Conservation (phyloP, 2,113 vertebrate species). For the Mohoua ochrocephala region DNA sequence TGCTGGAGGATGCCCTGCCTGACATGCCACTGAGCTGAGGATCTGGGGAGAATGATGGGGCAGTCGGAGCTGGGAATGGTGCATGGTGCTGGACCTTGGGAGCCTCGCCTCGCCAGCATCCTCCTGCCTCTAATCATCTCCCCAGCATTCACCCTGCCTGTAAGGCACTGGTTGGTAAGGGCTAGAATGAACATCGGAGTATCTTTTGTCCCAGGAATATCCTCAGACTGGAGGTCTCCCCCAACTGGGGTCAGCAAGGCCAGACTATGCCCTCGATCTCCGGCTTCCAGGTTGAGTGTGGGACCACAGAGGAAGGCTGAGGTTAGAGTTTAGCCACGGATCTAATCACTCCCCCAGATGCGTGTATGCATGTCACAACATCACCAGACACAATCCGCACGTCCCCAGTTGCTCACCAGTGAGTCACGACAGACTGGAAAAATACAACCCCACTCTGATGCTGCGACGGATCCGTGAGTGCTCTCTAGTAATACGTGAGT, state of each 20-base stretch:
- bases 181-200: not conserved
- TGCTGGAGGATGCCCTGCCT: fast-evolving
- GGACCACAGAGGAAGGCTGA: slow-evolving; percentile 19
- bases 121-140: not conserved
- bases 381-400: not conserved
- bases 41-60: not conserved
- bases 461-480: not conserved
- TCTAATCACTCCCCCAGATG: slow-evolving; percentile 8
- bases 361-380: not conserved
- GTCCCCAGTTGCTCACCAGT: slow-evolving; percentile 24
- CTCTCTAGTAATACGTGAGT: not conserved
- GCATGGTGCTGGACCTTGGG: not conserved
- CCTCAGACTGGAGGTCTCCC: not conserved
- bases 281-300: not conserved
- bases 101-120: not conserved
- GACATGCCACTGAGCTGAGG: not conserved
- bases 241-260: not conserved
- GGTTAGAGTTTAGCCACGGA: not conserved
- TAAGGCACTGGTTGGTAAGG: not conserved
- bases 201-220: not conserved
- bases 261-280: not conserved
- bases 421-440: slow-evolving; percentile 52
- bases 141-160: not conserved
- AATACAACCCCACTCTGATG: not conserved
- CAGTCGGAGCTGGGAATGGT: fast-evolving